These are phyloP conservation scores for Diacarnus erythraeanus DNA, from an alignment of 37 sponge, comb jelly and placozoan genomes.

Conservation along the genomic window DNA sequence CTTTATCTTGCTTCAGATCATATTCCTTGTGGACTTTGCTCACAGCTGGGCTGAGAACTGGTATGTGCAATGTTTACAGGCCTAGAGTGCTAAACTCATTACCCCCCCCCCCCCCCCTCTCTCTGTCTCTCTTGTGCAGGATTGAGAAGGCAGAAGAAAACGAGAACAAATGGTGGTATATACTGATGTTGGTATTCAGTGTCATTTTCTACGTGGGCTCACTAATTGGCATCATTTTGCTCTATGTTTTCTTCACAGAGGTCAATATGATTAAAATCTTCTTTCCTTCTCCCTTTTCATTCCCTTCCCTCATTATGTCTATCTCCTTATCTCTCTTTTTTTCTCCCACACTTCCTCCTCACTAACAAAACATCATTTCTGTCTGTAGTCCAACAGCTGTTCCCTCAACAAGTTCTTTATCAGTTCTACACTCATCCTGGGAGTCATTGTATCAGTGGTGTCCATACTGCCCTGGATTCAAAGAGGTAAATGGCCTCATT, in stretches of 20 bases:
- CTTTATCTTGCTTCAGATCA: conserved; percentile 93
- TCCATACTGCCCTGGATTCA: conserved; percentile 93
- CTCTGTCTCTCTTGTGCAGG: too few relatives aligned
- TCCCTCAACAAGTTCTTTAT: conserved; percentile 90
- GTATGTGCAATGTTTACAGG: background rate
- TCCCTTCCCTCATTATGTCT: background rate
- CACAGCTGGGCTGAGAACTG: conserved; percentile 80
- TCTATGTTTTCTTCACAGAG: conserved; percentile 89
- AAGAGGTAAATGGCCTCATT: conserved; percentile 65
- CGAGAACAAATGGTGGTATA: conserved; percentile 75
- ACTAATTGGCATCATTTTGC: conserved; percentile 68
- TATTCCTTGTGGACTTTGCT: conserved; percentile 97
- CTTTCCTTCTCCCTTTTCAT: background rate
- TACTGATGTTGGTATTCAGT: conserved; percentile 65
- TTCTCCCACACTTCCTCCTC: background rate
- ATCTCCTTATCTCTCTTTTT: background rate
- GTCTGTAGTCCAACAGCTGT: conserved; percentile 65
- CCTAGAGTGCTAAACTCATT: background rate
- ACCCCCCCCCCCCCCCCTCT: too few relatives aligned
- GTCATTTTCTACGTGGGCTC: conserved; percentile 70
- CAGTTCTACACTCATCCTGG: conserved; percentile 72
- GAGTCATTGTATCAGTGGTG: conserved; percentile 79
- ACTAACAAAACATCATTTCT: background rate
- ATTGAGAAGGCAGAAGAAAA: conserved; percentile 73
- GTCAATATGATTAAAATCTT: conserved; percentile 40